These are phyloP conservation scores for Campylomormyrus numenius DNA, from an alignment of 2,113 vertebrate species.

Conservation along the genomic window DNA sequence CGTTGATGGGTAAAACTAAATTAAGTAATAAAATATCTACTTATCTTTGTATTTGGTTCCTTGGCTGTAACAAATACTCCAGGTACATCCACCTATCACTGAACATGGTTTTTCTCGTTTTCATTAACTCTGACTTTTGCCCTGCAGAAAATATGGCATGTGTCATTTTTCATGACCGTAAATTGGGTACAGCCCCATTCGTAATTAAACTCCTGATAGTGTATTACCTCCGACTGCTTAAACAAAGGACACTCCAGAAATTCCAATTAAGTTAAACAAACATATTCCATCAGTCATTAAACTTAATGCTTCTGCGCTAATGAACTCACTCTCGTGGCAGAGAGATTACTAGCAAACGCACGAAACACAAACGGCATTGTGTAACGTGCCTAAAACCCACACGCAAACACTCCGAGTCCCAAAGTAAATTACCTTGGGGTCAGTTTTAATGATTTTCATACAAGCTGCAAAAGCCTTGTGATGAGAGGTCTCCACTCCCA, in stretches of 20 bases:
- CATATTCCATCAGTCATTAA: conserved; percentile 17
- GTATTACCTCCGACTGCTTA: conserved; percentile 10
- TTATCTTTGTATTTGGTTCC: background rate
- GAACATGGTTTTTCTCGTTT: background rate
- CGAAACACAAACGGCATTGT: background rate
- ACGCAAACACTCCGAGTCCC: background rate
- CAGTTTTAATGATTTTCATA: background rate
- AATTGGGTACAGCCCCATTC: background rate
- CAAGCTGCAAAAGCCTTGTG: background rate
- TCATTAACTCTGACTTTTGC: background rate
- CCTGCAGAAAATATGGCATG: background rate
- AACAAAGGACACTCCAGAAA: conserved; percentile 15
- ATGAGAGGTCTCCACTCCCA: background rate
- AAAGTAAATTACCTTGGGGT: background rate
- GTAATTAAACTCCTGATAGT: background rate
- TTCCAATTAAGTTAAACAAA: conserved; percentile 12
- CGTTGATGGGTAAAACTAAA: background rate
- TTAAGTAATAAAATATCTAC: background rate
- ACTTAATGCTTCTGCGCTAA: background rate
- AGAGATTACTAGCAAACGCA: background rate
- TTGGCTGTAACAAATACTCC: background rate
- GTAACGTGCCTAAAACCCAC: background rate
- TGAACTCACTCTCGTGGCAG: background rate
- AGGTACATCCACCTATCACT: background rate
- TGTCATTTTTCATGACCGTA: conserved; percentile 11